Evolutionary conservation across 1,140 invertebrate species (phyloP), one percentile per base, ranked within the genome.

Genomic region (Ectropis grisescens): DNA sequence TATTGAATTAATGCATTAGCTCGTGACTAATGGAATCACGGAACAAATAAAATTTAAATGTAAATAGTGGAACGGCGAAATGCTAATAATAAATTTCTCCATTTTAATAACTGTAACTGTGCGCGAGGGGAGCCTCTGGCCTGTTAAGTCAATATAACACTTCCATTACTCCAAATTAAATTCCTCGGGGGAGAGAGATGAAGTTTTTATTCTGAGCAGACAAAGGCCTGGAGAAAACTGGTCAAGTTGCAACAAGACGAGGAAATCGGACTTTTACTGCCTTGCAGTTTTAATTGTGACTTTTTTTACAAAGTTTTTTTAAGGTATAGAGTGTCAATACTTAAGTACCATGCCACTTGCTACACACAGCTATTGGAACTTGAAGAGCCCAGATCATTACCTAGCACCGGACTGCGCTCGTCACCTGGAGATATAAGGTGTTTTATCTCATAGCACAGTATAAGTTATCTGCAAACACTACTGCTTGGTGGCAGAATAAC

Each of bases 81-180:
- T 69, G 71, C 69, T 78, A 78, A 81, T 78, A 78, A 81, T 81
- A 81, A 76, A 81, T 78, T 76, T 81, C 69, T 62, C 71, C 76
- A 78, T 78, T 81, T 78, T 78, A 81, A 81, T 81, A 81, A 81
- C 76, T 78, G 72, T 81, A 66, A 70, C 69, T 60, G 57, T 47
- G 52, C 33, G 41, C 49, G 50, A 66, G 75, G 72, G 70, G 75
- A 66, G 60, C 60, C 70, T 76, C 70, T 75, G 70, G 70, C 64
- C 72, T 80, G 72, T 78, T 80, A 80, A 80, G 75, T 80, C 75
- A 80, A 80, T 80, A 80, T 78, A 80, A 80, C 75, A 80, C 72
- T 80, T 78, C 75, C 75, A 80, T 80, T 80, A 80, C 72, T 75
- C 60, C 67, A 78, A 80, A 80, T 80, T 80, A 80, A 80, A 80